Percentiles rank a stretch among this genome's conserved stretches.
These are phyloP conservation scores for Astyanax mexicanus DNA, from an alignment of 2,797 vertebrate species.

Conservation along the genomic window DNA sequence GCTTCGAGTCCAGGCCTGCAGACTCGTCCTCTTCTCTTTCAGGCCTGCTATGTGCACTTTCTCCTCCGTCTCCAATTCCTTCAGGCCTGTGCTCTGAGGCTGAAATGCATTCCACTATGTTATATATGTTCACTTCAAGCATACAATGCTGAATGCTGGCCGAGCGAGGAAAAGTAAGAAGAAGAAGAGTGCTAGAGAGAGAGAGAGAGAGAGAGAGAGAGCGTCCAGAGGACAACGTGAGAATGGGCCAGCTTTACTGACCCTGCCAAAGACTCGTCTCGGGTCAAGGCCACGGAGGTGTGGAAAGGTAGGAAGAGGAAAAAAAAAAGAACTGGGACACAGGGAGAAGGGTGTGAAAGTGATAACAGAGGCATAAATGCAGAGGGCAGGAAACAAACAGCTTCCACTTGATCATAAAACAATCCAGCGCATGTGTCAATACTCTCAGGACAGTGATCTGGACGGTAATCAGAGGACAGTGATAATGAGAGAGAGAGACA, in stretches of 20 bases:
- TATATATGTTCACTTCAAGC: slow-evolving; percentile 46
- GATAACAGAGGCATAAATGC: slow-evolving; percentile 54
- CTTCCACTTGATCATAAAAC: slow-evolving; percentile 50
- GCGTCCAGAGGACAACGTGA: slow-evolving; percentile 13
- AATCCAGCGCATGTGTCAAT: slow-evolving; percentile 49
- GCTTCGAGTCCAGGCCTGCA: slow-evolving; percentile 50
- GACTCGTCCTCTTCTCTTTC: slow-evolving; percentile 36
- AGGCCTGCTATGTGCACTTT: slow-evolving; percentile 1
- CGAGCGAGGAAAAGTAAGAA: neutral
- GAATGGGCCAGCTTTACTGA: slow-evolving; percentile 23
- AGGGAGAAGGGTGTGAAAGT: slow-evolving; percentile 47
- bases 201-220: slow-evolving; percentile 1
- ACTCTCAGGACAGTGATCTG: slow-evolving; percentile 26
- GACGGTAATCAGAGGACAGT: slow-evolving; percentile 39
- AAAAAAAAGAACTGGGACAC: slow-evolving; percentile 33
- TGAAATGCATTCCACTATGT: slow-evolving; percentile 32
- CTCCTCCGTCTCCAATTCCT: slow-evolving; percentile 4
- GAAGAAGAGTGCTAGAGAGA: neutral
- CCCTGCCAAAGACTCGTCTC: slow-evolving; percentile 11
- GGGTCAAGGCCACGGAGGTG: slow-evolving; percentile 35
- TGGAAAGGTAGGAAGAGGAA: slow-evolving; percentile 23
- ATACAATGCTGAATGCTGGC: neutral
- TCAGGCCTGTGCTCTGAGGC: slow-evolving; percentile 7
- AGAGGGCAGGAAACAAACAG: slow-evolving; percentile 46
- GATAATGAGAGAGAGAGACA: slow-evolving; percentile 34